phyloP scores from a whole-genome alignment of 2,113 vertebrate species.

The Lagopus muta region DNA sequence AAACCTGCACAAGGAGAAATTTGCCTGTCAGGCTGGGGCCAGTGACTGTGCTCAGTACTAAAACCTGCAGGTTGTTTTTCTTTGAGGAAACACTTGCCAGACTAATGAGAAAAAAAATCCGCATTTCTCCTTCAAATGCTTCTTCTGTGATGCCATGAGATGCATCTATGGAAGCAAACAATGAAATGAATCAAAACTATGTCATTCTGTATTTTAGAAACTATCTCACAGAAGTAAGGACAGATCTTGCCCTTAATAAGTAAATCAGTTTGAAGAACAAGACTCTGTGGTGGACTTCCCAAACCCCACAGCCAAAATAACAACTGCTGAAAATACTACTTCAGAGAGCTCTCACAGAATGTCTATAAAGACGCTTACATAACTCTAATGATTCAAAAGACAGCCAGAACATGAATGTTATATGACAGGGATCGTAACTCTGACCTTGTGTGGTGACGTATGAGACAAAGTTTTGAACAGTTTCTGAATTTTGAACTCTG shows the following conservation, averaged over 20 bases:
- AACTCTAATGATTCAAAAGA: neutral
- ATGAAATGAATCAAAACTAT: neutral
- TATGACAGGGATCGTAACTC: neutral
- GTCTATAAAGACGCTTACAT: neutral
- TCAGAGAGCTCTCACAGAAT: neutral
- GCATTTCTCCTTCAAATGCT: neutral
- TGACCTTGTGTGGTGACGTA: neutral
- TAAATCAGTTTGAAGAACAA: neutral
- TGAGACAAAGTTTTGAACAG: neutral
- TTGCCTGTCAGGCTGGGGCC: neutral
- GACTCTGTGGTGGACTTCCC: neutral
- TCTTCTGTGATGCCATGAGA: neutral
- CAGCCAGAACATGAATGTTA: neutral
- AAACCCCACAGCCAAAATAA: neutral
- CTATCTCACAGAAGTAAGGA: neutral
- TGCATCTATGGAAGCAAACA: neutral
- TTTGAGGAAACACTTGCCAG: neutral
- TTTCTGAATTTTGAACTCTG: neutral
- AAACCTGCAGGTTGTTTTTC: neutral
- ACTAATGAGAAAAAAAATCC: neutral
- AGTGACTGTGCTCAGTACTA: neutral
- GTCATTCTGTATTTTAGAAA: neutral
- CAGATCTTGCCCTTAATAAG: neutral
- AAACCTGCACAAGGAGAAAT: neutral
- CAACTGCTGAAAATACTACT: neutral